Conservation (phyloP, 2,888 invertebrate genomes). For the Ditula angustiorana region DNA sequence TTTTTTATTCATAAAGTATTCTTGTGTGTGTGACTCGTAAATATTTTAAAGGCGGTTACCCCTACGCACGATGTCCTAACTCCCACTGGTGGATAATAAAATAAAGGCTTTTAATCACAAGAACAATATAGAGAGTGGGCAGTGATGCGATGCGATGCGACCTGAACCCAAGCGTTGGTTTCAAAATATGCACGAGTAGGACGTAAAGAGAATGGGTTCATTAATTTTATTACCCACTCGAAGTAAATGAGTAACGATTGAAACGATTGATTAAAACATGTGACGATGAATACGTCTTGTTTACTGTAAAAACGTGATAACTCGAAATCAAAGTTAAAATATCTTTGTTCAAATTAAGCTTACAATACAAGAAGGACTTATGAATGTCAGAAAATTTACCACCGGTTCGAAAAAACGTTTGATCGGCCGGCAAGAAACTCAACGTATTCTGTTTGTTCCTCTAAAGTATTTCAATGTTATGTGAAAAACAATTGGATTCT, state of each 20-base stretch:
- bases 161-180: slow-evolving; percentile 6
- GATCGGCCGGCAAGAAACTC: too few species aligned
- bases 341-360: too few species aligned
- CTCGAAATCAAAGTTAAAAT: background rate
- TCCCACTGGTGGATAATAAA: slow-evolving; percentile 21
- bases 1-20: background rate
- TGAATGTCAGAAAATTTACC: too few species aligned
- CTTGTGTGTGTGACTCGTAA: slow-evolving; percentile 13
- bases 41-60: slow-evolving; percentile 14
- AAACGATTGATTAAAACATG: background rate
- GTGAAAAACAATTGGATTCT: background rate
- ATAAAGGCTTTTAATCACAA: slow-evolving; percentile 25
- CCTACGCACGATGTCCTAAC: slow-evolving; percentile 1
- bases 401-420: too few species aligned
- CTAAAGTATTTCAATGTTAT: too few species aligned
- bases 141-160: slow-evolving; percentile 13
- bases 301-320: background rate
- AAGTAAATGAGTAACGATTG: background rate
- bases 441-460: too few species aligned
- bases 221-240: slow-evolving; percentile 25
- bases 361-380: too few species aligned
- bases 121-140: slow-evolving; percentile 35
- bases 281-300: background rate
- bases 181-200: slow-evolving; percentile 26
- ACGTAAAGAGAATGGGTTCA: slow-evolving; percentile 23